Conservation (phyloP, 2,113 vertebrate genomes). For the Paratilapia polleni region DNA sequence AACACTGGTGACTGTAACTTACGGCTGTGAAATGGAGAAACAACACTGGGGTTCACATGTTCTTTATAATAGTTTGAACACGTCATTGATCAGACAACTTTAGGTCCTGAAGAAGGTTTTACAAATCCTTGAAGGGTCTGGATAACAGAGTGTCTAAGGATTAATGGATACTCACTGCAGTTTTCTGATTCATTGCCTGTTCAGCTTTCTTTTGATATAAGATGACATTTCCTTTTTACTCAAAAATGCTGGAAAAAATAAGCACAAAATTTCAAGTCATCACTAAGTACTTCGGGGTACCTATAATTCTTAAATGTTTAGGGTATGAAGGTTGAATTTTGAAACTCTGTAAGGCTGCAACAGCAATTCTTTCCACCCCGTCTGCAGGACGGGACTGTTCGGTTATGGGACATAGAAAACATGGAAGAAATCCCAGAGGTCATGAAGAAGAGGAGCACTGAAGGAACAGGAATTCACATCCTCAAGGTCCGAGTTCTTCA, state of each 20-base stretch:
- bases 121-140: no score
- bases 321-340: background rate
- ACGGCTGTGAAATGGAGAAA: no score
- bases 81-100: no score
- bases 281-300: background rate
- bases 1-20: no score
- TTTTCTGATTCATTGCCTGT: background rate
- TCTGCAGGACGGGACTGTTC: slow-evolving; percentile 75
- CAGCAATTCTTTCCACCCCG: background rate
- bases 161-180: accelerated
- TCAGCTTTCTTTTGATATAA: background rate
- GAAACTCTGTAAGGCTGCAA: accelerated
- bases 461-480: slow-evolving; percentile 59
- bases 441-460: slow-evolving; percentile 54
- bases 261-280: no score
- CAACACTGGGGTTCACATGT: no score
- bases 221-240: background rate
- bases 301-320: background rate
- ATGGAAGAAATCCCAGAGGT: slow-evolving; percentile 73
- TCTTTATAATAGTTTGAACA: no score
- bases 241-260: no score
- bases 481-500: slow-evolving; percentile 63
- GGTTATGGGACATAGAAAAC: slow-evolving; percentile 81
- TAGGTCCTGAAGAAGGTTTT: no score
- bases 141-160: background rate